These are phyloP conservation scores for Chanos chanos DNA, from an alignment of 2,797 vertebrate species.

Conservation along the genomic window DNA sequence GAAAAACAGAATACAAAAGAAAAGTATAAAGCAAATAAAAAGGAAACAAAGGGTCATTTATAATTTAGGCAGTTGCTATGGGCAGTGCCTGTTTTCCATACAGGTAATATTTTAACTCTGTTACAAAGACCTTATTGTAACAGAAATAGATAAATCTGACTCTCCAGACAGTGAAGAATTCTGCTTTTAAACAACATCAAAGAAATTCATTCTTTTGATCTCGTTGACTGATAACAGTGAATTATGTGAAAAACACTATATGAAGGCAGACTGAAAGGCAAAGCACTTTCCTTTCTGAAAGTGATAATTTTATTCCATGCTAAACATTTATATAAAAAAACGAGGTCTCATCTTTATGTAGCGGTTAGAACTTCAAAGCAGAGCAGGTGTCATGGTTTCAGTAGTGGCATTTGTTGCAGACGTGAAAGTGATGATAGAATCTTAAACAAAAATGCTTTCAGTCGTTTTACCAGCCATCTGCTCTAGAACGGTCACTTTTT, in stretches of 20 bases:
- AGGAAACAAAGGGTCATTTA: too few relatives aligned
- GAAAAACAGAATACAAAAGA: too few relatives aligned
- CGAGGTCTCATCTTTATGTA: neutral
- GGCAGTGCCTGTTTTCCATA: too few relatives aligned
- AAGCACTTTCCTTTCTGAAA: too few relatives aligned
- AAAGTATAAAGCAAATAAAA: too few relatives aligned
- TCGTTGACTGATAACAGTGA: slow-evolving; percentile 10
- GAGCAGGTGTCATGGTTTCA: slow-evolving; percentile 28
- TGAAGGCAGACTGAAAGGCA: too few relatives aligned
- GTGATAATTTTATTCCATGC: neutral
- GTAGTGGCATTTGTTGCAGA: slow-evolving; percentile 29
- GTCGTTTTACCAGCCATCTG: slow-evolving; percentile 43
- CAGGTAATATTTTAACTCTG: too few relatives aligned
- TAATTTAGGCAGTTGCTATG: too few relatives aligned
- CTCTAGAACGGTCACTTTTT: slow-evolving; percentile 7
- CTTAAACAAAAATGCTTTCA: slow-evolving; percentile 32
- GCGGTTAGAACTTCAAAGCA: neutral
- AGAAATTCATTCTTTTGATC: slow-evolving; percentile 6
- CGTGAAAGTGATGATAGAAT: slow-evolving; percentile 33
- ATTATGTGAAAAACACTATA: slow-evolving; percentile 10
- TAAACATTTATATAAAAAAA: neutral
- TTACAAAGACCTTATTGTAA: too few relatives aligned
- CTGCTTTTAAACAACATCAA: neutral
- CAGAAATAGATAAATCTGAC: too few relatives aligned
- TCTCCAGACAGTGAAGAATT: neutral